These are phyloP conservation scores for Drosophila vallismaia DNA, from an alignment of 2,888 invertebrate species.

Conservation along the genomic window DNA sequence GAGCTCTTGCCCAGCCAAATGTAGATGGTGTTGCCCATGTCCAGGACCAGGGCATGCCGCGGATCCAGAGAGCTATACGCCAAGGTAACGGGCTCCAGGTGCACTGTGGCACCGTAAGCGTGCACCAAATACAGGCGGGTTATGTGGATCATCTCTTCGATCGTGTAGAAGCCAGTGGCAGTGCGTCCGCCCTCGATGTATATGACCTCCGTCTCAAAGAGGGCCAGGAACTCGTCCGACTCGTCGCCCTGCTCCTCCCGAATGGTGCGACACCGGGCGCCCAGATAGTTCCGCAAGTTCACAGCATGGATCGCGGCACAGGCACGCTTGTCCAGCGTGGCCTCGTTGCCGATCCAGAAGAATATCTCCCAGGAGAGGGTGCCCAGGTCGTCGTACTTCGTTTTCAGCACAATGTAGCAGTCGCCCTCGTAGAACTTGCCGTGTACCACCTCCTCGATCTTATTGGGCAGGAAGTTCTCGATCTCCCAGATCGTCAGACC, in stretches of 20 bases:
- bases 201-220: slow-evolving; percentile 95
- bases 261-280: slow-evolving; percentile 96
- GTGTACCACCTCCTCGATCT: slow-evolving; percentile 95
- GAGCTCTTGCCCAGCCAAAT: slow-evolving; percentile 93
- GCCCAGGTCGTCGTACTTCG: slow-evolving; percentile 91
- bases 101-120: slow-evolving; percentile 93
- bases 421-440: slow-evolving; percentile 99
- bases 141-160: slow-evolving; percentile 95
- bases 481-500: slow-evolving; percentile 99
- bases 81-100: slow-evolving; percentile 94
- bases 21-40: slow-evolving; percentile 93
- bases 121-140: slow-evolving; percentile 95
- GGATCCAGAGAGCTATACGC: slow-evolving; percentile 92
- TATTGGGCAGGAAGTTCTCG: slow-evolving; percentile 98
- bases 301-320: slow-evolving; percentile 96
- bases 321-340: slow-evolving; percentile 88
- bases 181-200: slow-evolving; percentile 99
- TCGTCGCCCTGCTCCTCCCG: slow-evolving; percentile 98
- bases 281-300: slow-evolving; percentile 97
- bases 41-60: slow-evolving; percentile 95
- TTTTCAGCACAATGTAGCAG: slow-evolving; percentile 98
- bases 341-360: slow-evolving; percentile 99
- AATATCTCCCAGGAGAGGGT: slow-evolving; percentile 97
- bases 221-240: slow-evolving; percentile 95
- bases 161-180: slow-evolving; percentile 97